A percentile compares a stretch with the other conserved stretches of the same genome.
Evolutionary conservation across 2,113 vertebrate species (phyloP).

Genomic region (Sigmodon hispidus): DNA sequence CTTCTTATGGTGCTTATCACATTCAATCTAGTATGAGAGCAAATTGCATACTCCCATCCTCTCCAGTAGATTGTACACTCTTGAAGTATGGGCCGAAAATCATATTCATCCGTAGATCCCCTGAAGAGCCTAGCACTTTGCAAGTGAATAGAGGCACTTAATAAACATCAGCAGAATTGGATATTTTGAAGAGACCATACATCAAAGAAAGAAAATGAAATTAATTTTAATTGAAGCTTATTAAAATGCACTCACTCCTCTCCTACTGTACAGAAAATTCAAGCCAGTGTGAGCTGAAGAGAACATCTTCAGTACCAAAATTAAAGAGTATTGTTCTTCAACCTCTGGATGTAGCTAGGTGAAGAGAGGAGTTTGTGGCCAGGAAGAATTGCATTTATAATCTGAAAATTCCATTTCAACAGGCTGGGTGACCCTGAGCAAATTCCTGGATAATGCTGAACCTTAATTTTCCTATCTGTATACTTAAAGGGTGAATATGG

Average conservation of each 20-base stretch:
- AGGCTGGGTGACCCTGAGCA: background rate
- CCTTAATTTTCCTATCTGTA: background rate
- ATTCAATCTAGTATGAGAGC: constrained; percentile 56
- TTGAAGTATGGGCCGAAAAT: constrained; percentile 62
- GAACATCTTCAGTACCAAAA: constrained; percentile 52
- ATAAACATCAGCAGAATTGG: constrained; percentile 75
- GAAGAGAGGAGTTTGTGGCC: background rate
- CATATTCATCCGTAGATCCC: constrained; percentile 47
- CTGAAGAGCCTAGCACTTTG: constrained; percentile 69
- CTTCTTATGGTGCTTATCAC: constrained; percentile 58
- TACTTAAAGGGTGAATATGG: background rate
- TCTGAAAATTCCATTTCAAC: background rate
- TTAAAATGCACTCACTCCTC: constrained; percentile 72
- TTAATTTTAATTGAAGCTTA: constrained; percentile 79
- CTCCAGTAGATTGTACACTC: constrained; percentile 68
- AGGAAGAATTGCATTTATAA: background rate
- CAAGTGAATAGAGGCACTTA: constrained; percentile 75
- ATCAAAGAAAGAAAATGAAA: constrained; percentile 80
- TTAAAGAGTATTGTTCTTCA: constrained; percentile 37
- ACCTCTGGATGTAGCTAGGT: background rate
- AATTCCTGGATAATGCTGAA: background rate
- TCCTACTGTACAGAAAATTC: constrained; percentile 53
- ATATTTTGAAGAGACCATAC: constrained; percentile 78
- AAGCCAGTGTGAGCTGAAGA: constrained; percentile 59
- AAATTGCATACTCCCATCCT: constrained; percentile 58